Evolutionary conservation across 2,113 vertebrate genomes (phyloP), one percentile per base, ranked within the genome.

Genomic region (Triplophysa rosa): DNA sequence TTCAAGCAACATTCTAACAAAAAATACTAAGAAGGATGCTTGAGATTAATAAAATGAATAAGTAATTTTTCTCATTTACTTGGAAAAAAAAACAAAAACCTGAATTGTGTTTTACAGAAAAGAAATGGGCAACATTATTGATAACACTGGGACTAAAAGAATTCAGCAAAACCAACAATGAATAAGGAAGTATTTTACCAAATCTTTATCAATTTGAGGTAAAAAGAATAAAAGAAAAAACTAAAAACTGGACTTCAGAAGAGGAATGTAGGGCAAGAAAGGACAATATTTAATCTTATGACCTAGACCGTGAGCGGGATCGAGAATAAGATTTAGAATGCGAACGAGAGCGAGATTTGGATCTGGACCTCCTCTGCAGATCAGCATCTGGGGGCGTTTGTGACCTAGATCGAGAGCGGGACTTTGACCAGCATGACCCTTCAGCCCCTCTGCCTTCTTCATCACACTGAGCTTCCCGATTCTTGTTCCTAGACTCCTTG

Each of bases 401-500:
- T 37, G 16, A 65, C 26, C 78, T 72, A 45, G 78, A 80, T 26
- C 45, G 68, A 37, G 78, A 80, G 17, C 62, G 78, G 21, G 67
- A 58, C 49, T 61, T 62, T 5, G 90, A 90, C 24, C 72, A 86
- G 2, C 86, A 89, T 2, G 88, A 88, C 52, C 63, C 84, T 47
- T 85, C 82, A 65, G 82, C 85, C 42, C 82, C 87, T 0, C 78
- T 87, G 0, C 79, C 89, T 26, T 91, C 90, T 6, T 85, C 86
- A 0, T 90, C 86, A 3, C 88, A 89, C 85, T 88, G 88, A 40
- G 81, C 67, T 56, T 91, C 90, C 0, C 85, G 87, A 64, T 83
- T 84, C 80, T 90, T 90, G 0, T 91, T 90, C 23, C 16, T 81
- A 0, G 92, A 91, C n/a, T 92, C 91, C 74, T 88, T 88, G 16